phyloP scores from a whole-genome alignment of 92 coral and sea anemone genomes.

The Chrysogorgia sp. region DNA sequence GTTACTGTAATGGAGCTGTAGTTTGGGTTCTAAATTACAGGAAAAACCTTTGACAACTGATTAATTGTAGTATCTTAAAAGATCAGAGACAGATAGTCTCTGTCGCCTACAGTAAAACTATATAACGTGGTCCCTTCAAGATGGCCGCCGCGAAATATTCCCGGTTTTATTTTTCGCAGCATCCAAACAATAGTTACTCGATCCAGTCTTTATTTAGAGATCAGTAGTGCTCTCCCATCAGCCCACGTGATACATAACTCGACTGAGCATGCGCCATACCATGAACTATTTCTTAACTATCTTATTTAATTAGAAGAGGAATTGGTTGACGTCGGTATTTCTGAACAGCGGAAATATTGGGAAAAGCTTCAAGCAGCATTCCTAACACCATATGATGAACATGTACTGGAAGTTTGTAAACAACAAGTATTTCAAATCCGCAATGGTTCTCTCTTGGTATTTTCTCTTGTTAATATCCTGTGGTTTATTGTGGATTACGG shows the following conservation, averaged over 20 bases:
- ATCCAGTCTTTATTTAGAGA: too few relatives aligned
- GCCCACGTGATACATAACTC: background rate
- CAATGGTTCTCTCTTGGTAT: constrained; percentile 57
- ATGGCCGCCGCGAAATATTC: too few relatives aligned
- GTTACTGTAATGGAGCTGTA: too few relatives aligned
- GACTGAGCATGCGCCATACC: background rate
- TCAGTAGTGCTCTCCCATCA: too few relatives aligned
- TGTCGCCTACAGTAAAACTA: too few relatives aligned
- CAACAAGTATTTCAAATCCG: constrained; percentile 42
- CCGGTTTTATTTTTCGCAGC: too few relatives aligned
- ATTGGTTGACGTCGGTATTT: constrained; percentile 57
- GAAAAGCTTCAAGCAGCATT: constrained; percentile 59
- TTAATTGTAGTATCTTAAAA: too few relatives aligned
- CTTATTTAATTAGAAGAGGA: constrained; percentile 37
- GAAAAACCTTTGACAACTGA: too few relatives aligned
- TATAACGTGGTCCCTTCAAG: too few relatives aligned
- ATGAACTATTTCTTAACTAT: background rate
- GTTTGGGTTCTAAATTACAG: too few relatives aligned
- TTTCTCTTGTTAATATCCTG: constrained; percentile 63
- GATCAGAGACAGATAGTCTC: too few relatives aligned
- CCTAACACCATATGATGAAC: constrained; percentile 53
- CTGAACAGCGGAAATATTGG: constrained; percentile 64
- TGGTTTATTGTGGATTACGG: constrained; percentile 73
- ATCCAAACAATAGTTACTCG: too few relatives aligned
- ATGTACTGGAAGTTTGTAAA: constrained; percentile 46